These are phyloP conservation scores for Valencia hispanica DNA, from an alignment of 2,797 vertebrate genomes.

Conservation along the genomic window DNA sequence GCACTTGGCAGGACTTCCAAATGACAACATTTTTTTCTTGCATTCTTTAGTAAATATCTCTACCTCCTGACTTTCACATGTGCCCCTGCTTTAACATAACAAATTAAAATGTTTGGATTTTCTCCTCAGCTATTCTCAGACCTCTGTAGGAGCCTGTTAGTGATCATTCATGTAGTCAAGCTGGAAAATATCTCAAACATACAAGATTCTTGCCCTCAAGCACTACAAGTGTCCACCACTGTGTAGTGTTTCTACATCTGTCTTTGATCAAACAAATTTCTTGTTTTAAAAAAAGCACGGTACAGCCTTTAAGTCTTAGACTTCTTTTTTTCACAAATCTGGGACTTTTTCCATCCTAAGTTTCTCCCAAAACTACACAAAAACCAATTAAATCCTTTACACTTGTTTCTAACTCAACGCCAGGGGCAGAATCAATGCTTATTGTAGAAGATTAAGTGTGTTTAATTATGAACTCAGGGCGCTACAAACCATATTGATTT, in stretches of 20 bases:
- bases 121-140: background rate
- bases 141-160: background rate
- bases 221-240: background rate
- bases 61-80: background rate
- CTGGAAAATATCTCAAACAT: background rate
- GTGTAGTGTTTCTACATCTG: background rate
- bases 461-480: slow-evolving; percentile 58
- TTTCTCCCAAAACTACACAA: slow-evolving; percentile 22
- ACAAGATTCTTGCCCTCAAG: background rate
- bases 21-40: background rate
- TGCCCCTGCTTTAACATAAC: background rate
- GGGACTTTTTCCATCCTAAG: slow-evolving; percentile 13
- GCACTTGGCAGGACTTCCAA: background rate
- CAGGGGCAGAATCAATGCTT: slow-evolving; percentile 45
- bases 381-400: slow-evolving; percentile 20
- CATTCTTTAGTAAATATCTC: background rate
- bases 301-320: slow-evolving; percentile 1
- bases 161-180: background rate
- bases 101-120: background rate
- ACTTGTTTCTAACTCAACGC: slow-evolving; percentile 21
- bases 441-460: slow-evolving; percentile 55
- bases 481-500: slow-evolving; percentile 39
- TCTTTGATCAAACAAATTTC: background rate
- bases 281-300: background rate
- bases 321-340: slow-evolving; percentile 2